Percentiles rank a stretch among this genome's conserved stretches.
Evolutionary conservation across 2,888 invertebrate species (phyloP).

Genomic region (Hemicrepidius hirtus): DNA sequence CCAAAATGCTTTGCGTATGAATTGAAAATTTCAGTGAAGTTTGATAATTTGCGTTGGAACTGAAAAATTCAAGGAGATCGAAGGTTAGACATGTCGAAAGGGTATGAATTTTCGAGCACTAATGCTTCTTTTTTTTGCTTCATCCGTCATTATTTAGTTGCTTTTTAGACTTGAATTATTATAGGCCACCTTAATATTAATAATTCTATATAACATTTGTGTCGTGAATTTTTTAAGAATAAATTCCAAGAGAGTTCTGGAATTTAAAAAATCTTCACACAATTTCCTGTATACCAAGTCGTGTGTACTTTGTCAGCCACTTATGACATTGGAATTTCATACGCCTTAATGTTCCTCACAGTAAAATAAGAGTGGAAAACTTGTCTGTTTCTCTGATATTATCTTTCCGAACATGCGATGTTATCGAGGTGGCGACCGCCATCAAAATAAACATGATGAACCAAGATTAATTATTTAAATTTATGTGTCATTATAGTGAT

Average conservation of each 20-base stretch:
- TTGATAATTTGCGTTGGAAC: too few relatives aligned
- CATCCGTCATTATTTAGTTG: too few relatives aligned
- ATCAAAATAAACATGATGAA: conserved; percentile 60
- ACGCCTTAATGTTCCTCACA: conserved; percentile 38
- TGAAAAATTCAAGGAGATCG: too few relatives aligned
- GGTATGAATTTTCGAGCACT: too few relatives aligned
- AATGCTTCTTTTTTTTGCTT: too few relatives aligned
- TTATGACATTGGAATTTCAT: conserved; percentile 45
- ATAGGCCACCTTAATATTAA: too few relatives aligned
- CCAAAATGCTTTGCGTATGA: too few relatives aligned
- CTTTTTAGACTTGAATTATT: too few relatives aligned
- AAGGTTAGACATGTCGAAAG: too few relatives aligned
- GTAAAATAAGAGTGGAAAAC: conserved; percentile 45
- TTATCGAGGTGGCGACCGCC: conserved; percentile 55
- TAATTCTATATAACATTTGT: too few relatives aligned
- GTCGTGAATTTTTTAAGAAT: too few relatives aligned
- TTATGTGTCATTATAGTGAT: conserved; percentile 55
- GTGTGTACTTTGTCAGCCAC: conserved; percentile 22
- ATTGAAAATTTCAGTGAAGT: too few relatives aligned
- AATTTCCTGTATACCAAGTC: conserved; percentile 3
- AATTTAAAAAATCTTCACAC: conserved; percentile 2
- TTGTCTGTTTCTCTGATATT: conserved; percentile 42
- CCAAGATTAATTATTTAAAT: conserved; percentile 62
- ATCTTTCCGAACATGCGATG: conserved; percentile 48
- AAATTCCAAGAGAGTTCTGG: neutral